Evolutionary conservation across 2,797 vertebrate species (phyloP), one percentile per base, ranked within the genome.

Genomic region (Neosalanx taihuensis): DNA sequence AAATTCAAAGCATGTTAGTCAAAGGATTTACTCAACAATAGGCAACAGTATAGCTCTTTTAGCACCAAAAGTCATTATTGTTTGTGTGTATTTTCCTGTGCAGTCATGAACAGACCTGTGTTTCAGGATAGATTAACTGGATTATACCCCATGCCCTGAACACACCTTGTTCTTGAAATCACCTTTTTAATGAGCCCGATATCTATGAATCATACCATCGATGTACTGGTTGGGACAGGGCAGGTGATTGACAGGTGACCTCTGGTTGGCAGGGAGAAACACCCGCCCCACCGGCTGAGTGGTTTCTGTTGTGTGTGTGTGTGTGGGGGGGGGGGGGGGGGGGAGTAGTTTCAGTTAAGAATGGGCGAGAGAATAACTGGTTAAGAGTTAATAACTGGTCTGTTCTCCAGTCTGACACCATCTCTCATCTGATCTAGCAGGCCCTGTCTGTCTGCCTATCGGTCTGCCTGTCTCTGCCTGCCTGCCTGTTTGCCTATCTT

Each of bases 21-120:
- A 72, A 82, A 78, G 81, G 84, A 84, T 85, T 87, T 81, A 75
- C 80, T 68, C 72, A 81, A 83, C 84, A 85, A 83, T 84, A 76
- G 81, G 71, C 81, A 81, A 75, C 33, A 35, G 57, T 58, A 66
- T 66, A 51, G 46, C 37, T 26, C 46, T n/a, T 29, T 26, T 66
- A 51, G 37, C 64, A 51, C n/a, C 60, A 15, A 60, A 70, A 20
- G 23, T 13, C 41, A 46, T 46, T 9, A 46, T 46, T 46, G 41
- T 9, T 9, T 46, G 41, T 46, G 41, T 46, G 41, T 46, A 46
- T 46, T 46, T 46, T 12, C 41, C 10, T 46, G 41, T 46, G 41
- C 41, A 46, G 12, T 9, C 41, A 46, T 46, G 41, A 46, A 46
- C 12, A 46, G 41, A 46, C 41, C 41, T 46, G 10, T 46, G 41